A percentile compares a stretch with the other conserved stretches of the same genome.
phyloP scores from a whole-genome alignment of 2,113 vertebrate species.

The Dolichotis patagonum region DNA sequence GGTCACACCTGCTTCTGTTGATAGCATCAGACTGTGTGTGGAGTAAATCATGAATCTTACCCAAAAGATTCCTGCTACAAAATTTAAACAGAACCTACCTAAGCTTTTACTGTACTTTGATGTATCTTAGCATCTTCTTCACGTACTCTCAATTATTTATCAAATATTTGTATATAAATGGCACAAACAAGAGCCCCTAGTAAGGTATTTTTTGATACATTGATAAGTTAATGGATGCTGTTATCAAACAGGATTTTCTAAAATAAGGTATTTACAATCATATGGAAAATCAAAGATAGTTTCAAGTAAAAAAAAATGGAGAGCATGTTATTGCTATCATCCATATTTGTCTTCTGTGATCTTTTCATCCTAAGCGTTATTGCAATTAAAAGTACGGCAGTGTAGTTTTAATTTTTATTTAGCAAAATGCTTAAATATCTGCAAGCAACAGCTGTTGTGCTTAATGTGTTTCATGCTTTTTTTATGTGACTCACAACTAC shows the following conservation, averaged over 20 bases:
- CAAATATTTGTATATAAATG: constrained; percentile 37
- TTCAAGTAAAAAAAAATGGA: neutral
- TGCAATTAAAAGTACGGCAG: neutral
- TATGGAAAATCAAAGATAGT: neutral
- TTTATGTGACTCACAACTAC: neutral
- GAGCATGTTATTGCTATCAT: neutral
- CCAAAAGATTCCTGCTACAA: constrained; percentile 86
- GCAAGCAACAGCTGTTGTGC: constrained; percentile 18
- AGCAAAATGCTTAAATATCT: constrained; percentile 45
- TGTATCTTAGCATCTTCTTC: neutral
- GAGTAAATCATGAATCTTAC: constrained; percentile 87
- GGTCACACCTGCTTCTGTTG: constrained; percentile 84
- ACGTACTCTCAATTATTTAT: constrained; percentile 64
- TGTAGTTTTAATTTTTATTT: constrained; percentile 7
- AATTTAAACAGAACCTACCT: constrained; percentile 80
- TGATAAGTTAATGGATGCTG: neutral
- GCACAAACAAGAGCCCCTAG: neutral
- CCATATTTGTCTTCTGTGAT: neutral
- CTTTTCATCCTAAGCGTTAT: neutral
- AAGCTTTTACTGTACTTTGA: constrained; percentile 83
- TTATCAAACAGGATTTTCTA: constrained; percentile 27
- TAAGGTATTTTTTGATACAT: neutral
- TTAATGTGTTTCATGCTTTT: constrained; percentile 2
- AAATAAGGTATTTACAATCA: constrained; percentile 38
- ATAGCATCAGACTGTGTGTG: constrained; percentile 87